Base-by-base conservation (phyloP, 2,797 vertebrate genomes). In the Arremon brunneinucha region DNA sequence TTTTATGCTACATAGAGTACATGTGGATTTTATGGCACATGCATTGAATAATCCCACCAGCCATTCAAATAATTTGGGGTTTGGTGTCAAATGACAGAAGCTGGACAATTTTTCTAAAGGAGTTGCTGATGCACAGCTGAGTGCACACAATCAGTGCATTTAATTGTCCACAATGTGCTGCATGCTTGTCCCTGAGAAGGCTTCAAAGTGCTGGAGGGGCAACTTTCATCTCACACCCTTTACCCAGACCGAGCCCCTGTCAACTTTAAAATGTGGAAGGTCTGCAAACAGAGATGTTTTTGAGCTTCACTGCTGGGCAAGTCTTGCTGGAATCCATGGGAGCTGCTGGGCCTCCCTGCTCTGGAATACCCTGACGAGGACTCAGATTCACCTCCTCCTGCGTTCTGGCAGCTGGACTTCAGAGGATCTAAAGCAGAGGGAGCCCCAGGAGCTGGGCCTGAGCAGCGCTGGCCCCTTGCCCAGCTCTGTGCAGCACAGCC, bases 221-320 rank as follows among this genome's bases (percentile, higher is more conserved):
- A 70, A 4, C n/a, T 62, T 84, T 37, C 37, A 41, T 23, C 20
- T 44, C 44, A 18, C 9, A 6, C 20, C 22, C 8, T 16, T 79
- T 49, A 74, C 18, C 11, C 63, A 79, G 44, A 16, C 44, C 0
- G 0, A 93, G 28, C 18, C 19, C 21, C n/a, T 72, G 7, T 23
- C 57, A 47, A 41, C 28, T 69, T 84, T 37, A 83, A 75, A 91
- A 59, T 8, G 6, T 35, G 34, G 27, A 86, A 52, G 21, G 49
- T 75, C 65, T 34, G 17, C 49, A 71, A 46, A 34, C 2, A 0
- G 43, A 63, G 63, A 59, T 63, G 34, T 62, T 74, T 64, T 16
- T 32, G 13, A 26, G 28, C 22, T 84, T 72, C 49, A 44, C 35
- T 84, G 28, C 92, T 53, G 72, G 56, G 23, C 71, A 67, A 52